These are phyloP conservation scores for Euzophera pinguis DNA, from an alignment of 2,888 invertebrate species.

Conservation along the genomic window DNA sequence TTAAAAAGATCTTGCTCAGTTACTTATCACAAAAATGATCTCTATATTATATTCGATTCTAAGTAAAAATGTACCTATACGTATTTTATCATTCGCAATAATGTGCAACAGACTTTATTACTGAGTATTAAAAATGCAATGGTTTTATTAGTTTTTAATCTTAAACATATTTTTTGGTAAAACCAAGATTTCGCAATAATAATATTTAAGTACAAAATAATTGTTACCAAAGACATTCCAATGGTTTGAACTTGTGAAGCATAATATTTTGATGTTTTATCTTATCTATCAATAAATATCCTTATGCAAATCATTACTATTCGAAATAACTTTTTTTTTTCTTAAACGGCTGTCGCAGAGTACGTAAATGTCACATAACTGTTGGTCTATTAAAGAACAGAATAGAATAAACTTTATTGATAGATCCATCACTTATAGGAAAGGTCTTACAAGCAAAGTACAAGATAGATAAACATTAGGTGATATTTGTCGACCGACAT, in stretches of 20 bases:
- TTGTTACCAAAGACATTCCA: conserved; percentile 42
- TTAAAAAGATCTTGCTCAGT: background rate
- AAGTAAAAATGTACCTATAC: background rate
- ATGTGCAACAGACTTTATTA: background rate
- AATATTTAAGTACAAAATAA: conserved; percentile 41
- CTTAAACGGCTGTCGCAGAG: no score
- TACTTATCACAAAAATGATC: conserved; percentile 3
- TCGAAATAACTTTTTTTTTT: no score
- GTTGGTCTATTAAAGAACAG: no score
- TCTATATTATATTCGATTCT: background rate
- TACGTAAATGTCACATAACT: no score
- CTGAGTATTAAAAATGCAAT: background rate
- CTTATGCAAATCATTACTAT: background rate
- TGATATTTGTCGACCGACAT: no score
- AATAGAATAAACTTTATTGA: no score
- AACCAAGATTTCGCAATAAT: background rate
- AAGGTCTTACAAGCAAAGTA: no score
- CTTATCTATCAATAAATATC: background rate
- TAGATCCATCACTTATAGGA: no score
- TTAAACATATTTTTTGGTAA: background rate
- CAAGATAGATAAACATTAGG: no score
- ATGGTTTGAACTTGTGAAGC: conserved; percentile 4
- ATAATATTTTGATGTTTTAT: conserved; percentile 1
- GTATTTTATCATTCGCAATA: background rate
- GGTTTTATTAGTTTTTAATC: background rate